Evolutionary conservation across 1,140 invertebrate species (phyloP).

Genomic region (Bombus pyrosoma): DNA sequence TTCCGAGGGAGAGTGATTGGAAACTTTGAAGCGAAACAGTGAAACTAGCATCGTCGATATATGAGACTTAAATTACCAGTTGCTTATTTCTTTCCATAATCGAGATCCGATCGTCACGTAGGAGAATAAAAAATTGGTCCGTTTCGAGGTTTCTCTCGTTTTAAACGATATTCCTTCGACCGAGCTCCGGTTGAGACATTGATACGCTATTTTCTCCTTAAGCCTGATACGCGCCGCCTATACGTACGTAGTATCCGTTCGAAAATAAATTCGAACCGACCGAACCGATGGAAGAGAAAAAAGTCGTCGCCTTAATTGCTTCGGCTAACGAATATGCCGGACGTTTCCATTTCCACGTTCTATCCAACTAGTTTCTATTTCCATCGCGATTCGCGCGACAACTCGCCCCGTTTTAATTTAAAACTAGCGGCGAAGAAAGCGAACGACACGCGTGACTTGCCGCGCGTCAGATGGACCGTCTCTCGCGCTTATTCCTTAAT

Average conservation of each 20-base stretch:
- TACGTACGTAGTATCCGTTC: not conserved
- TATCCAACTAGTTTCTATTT: conserved; percentile 22
- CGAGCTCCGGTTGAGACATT: not conserved
- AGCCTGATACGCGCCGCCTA: not conserved
- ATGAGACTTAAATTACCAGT: not conserved
- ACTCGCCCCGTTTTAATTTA: conserved; percentile 6
- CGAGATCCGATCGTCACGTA: not conserved
- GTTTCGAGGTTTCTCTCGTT: not conserved
- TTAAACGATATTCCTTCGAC: not conserved
- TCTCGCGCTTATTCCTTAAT: not conserved
- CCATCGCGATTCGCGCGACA: not conserved
- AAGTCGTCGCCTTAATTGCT: not conserved
- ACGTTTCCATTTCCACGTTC: not conserved
- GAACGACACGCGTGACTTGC: not conserved
- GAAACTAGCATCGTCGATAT: not conserved
- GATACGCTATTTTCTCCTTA: not conserved
- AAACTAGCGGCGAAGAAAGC: not conserved
- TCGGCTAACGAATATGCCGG: not conserved
- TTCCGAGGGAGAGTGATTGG: not conserved
- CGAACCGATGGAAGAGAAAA: not conserved
- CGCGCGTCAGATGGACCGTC: not conserved
- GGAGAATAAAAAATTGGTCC: not conserved
- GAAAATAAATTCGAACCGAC: conserved; percentile 1
- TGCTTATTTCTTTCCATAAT: not conserved
- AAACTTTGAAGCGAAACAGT: not conserved